Percentiles rank a stretch among this genome's conserved stretches.
These are phyloP conservation scores for Gracilinanus agilis DNA, from an alignment of 2,113 vertebrate species.

Conservation along the genomic window DNA sequence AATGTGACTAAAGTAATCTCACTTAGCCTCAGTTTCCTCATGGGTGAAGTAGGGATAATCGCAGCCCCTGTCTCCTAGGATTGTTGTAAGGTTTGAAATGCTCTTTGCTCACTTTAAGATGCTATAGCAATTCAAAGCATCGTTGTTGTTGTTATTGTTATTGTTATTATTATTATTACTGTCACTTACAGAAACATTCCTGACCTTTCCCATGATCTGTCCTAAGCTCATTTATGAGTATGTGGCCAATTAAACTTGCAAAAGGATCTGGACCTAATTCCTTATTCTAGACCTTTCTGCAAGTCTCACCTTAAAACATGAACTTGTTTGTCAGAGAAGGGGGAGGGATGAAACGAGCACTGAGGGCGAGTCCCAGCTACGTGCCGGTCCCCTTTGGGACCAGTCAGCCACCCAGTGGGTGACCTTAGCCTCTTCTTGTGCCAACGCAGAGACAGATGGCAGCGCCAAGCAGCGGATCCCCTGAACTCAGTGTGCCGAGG, in stretches of 20 bases:
- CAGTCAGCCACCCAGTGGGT: neutral
- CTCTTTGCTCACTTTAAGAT: neutral
- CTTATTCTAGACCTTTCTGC: neutral
- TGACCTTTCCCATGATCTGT: neutral
- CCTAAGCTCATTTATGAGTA: neutral
- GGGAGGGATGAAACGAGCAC: neutral
- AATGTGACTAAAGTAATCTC: no score
- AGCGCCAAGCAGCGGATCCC: conserved; percentile 60
- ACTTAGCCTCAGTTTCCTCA: neutral
- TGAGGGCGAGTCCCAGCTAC: neutral
- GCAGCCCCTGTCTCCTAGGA: neutral
- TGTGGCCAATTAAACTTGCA: neutral
- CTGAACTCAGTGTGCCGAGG: conserved; percentile 83
- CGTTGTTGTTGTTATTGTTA: no score
- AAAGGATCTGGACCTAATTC: neutral
- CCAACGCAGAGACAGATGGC: conserved; percentile 87
- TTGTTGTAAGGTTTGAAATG: neutral
- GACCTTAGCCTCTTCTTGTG: neutral
- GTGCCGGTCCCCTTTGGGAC: fast-evolving
- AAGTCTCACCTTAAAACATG: neutral
- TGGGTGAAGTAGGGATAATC: neutral
- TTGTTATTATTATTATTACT: neutral
- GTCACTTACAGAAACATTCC: neutral
- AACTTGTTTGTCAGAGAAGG: neutral
- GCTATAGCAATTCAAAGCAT: neutral